These are phyloP conservation scores for Theristicus caerulescens DNA, from an alignment of 2,113 vertebrate species.

Conservation along the genomic window DNA sequence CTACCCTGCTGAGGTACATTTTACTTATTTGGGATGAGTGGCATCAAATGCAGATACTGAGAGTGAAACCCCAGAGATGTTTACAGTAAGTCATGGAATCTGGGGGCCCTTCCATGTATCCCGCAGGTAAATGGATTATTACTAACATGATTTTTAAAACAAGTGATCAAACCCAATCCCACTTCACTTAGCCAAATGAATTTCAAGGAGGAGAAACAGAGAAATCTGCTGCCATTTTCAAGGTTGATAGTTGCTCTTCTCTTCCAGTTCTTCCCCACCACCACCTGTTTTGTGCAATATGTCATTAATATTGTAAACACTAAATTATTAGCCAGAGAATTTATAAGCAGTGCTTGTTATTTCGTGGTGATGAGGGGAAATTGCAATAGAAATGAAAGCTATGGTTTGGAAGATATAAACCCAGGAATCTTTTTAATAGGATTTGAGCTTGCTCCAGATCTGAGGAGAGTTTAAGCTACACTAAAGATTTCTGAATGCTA, in stretches of 20 bases:
- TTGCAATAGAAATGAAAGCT: not conserved
- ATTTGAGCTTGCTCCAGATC: slow-evolving; percentile 14
- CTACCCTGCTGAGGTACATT: not conserved
- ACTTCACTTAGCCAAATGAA: slow-evolving; percentile 33
- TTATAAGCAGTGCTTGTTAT: slow-evolving; percentile 14
- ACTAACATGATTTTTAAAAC: not conserved
- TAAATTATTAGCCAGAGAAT: slow-evolving; percentile 36
- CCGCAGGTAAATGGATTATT: slow-evolving; percentile 26
- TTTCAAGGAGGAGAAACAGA: not conserved
- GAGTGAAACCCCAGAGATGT: not conserved
- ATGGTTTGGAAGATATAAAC: slow-evolving; percentile 2
- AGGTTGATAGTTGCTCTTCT: not conserved
- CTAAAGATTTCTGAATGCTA: not conserved
- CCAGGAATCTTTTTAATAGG: not conserved
- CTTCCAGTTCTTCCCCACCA: not conserved
- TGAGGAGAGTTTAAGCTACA: not conserved
- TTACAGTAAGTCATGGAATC: not conserved
- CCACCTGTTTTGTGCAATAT: not conserved
- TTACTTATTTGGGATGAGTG: not conserved
- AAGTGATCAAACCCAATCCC: not conserved
- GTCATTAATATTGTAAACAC: slow-evolving; percentile 21
- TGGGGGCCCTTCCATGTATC: not conserved
- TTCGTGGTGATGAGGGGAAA: slow-evolving; percentile 19
- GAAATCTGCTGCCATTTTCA: slow-evolving; percentile 28
- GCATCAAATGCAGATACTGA: not conserved